phyloP scores from a whole-genome alignment of 1,140 invertebrate genomes.

The Diorhabda carinulata region DNA sequence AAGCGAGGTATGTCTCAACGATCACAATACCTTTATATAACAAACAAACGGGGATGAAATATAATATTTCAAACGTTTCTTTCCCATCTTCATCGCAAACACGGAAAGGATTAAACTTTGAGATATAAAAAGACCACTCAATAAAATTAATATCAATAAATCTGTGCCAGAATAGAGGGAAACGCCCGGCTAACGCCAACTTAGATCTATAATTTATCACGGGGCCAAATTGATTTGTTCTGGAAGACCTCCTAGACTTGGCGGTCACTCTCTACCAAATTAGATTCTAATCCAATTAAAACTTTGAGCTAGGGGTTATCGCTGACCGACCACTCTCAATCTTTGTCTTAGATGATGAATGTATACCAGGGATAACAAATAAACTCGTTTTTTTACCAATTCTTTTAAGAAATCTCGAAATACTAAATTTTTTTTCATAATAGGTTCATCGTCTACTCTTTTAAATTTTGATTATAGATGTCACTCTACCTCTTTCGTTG shows the following conservation, averaged over 20 bases:
- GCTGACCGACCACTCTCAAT: slow-evolving; percentile 15
- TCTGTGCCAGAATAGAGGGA: slow-evolving; percentile 14
- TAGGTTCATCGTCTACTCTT: no score
- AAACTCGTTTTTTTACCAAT: neutral
- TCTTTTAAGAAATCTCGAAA: neutral
- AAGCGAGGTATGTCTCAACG: neutral
- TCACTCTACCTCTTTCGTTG: no score
- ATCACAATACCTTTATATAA: neutral
- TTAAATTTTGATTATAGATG: no score
- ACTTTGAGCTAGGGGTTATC: slow-evolving; percentile 40
- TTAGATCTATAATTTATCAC: slow-evolving; percentile 32
- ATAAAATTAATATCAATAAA: slow-evolving; percentile 21
- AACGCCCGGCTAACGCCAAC: slow-evolving; percentile 11
- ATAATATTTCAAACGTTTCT: neutral
- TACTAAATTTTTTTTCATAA: neutral
- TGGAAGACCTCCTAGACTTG: slow-evolving; percentile 27
- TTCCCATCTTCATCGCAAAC: neutral
- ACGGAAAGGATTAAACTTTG: neutral
- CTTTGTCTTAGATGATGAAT: slow-evolving; percentile 4
- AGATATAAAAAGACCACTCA: slow-evolving; percentile 21
- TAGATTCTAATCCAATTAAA: slow-evolving; percentile 48
- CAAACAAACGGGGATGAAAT: neutral
- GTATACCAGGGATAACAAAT: neutral
- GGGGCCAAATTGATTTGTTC: slow-evolving; percentile 34
- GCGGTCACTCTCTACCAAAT: slow-evolving; percentile 43